Evolutionary conservation across 1,140 invertebrate species (phyloP).

Genomic region (Ips nitidus): DNA sequence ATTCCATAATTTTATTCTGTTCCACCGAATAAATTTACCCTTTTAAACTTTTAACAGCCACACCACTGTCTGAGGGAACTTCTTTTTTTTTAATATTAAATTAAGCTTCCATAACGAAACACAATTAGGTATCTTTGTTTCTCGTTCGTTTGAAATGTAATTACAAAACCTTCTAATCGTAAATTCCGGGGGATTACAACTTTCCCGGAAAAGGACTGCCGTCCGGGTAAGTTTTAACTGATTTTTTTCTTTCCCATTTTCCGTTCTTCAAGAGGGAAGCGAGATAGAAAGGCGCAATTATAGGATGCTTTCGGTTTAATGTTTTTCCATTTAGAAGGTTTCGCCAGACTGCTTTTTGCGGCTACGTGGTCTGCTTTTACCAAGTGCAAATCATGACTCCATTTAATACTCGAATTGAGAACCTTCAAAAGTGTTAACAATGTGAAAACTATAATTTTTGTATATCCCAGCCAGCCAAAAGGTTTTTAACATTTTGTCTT

Average conservation of each 20-base stretch:
- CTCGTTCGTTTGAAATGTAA: slow-evolving; percentile 37
- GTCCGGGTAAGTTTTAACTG: slow-evolving; percentile 25
- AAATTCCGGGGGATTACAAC: slow-evolving; percentile 34
- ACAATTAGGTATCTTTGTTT: slow-evolving; percentile 39
- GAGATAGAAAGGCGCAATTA: slow-evolving; percentile 29
- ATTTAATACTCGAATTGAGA: too few relatives aligned
- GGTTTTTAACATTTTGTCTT: too few relatives aligned
- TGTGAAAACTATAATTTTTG: too few relatives aligned
- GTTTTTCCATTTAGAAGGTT: slow-evolving; percentile 10
- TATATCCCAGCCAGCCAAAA: too few relatives aligned
- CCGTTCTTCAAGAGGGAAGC: background rate
- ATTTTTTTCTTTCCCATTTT: slow-evolving; percentile 20
- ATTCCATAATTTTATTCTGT: too few relatives aligned
- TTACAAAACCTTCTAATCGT: slow-evolving; percentile 38
- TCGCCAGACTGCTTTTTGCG: background rate
- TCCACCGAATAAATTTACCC: background rate
- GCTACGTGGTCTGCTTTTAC: too few relatives aligned
- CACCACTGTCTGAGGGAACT: too few relatives aligned
- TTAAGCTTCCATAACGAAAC: slow-evolving; percentile 37
- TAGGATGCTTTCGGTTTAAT: slow-evolving; percentile 24
- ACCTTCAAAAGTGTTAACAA: too few relatives aligned
- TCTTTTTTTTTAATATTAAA: slow-evolving; percentile 36
- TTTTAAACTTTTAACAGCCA: too few relatives aligned
- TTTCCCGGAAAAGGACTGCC: slow-evolving; percentile 27
- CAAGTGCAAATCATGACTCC: too few relatives aligned